Percentiles rank a stretch among this genome's conserved stretches.
These are phyloP conservation scores for Tholera decimalis DNA, from an alignment of 2,888 invertebrate species.

Conservation along the genomic window DNA sequence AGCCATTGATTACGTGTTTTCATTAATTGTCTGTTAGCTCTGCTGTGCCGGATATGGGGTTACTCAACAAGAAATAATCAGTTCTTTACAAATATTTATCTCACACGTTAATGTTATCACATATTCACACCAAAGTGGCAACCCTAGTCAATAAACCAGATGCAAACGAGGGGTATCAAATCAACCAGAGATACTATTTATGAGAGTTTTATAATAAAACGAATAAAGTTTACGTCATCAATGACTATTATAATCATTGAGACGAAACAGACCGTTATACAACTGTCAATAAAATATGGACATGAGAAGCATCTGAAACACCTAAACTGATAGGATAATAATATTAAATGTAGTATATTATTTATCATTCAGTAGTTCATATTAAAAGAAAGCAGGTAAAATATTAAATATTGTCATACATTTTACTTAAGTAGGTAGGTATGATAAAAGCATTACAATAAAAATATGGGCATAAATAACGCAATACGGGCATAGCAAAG, in stretches of 20 bases:
- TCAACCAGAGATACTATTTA: conserved; percentile 42
- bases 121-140: conserved; percentile 18
- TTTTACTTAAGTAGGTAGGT: too few species aligned
- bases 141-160: conserved; percentile 38
- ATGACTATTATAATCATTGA: conserved; percentile 34
- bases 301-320: conserved; percentile 16
- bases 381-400: conserved; percentile 5
- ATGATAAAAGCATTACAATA: conserved; percentile 34
- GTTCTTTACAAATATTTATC: not conserved
- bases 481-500: conserved; percentile 48
- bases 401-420: conserved; percentile 5
- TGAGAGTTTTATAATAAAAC: conserved; percentile 22
- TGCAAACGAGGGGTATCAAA: conserved; percentile 36
- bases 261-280: conserved; percentile 34
- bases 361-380: not conserved
- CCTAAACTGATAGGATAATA: conserved; percentile 15
- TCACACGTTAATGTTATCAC: not conserved
- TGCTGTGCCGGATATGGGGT: not conserved
- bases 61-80: conserved; percentile 6
- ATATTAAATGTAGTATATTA: not conserved
- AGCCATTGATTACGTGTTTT: not conserved
- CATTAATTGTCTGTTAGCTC: not conserved
- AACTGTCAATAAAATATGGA: conserved; percentile 31
- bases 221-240: conserved; percentile 36
- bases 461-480: conserved; percentile 32